These are phyloP conservation scores for Centropus bengalensis DNA, from an alignment of 2,113 vertebrate genomes.

Conservation along the genomic window DNA sequence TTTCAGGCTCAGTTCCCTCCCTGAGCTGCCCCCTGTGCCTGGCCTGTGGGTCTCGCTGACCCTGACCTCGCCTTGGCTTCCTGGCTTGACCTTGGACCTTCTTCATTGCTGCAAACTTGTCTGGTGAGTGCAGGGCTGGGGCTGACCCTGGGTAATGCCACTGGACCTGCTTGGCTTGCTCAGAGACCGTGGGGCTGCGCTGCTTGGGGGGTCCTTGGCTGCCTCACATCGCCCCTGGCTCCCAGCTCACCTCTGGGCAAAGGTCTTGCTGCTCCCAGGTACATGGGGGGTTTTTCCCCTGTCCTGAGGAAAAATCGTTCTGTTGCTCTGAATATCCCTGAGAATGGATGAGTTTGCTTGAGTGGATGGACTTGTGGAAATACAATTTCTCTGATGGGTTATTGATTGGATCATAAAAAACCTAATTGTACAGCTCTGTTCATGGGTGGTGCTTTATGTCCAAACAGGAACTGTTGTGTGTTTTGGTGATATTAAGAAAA, in stretches of 20 bases:
- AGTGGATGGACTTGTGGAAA: background rate
- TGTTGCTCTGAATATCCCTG: background rate
- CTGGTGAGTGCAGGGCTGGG: background rate
- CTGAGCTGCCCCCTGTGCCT: fast-evolving
- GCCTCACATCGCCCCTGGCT: background rate
- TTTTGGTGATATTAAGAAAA: background rate
- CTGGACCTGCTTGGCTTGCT: background rate
- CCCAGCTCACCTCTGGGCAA: fast-evolving
- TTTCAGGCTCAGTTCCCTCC: background rate
- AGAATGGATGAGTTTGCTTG: background rate
- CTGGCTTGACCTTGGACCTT: background rate
- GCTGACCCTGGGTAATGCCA: background rate
- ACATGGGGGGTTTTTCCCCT: fast-evolving
- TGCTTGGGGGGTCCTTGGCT: background rate
- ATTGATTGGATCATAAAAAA: background rate
- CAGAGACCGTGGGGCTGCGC: background rate
- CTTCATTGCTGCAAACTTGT: background rate
- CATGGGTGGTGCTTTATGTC: background rate
- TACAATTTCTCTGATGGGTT: background rate
- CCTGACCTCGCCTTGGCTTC: background rate
- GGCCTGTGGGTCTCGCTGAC: background rate
- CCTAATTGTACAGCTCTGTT: background rate
- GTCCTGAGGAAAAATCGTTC: background rate
- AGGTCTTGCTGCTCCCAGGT: background rate
- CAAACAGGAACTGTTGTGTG: background rate